Conservation (phyloP, 2,888 invertebrate genomes). For the Clusia tigrina region DNA sequence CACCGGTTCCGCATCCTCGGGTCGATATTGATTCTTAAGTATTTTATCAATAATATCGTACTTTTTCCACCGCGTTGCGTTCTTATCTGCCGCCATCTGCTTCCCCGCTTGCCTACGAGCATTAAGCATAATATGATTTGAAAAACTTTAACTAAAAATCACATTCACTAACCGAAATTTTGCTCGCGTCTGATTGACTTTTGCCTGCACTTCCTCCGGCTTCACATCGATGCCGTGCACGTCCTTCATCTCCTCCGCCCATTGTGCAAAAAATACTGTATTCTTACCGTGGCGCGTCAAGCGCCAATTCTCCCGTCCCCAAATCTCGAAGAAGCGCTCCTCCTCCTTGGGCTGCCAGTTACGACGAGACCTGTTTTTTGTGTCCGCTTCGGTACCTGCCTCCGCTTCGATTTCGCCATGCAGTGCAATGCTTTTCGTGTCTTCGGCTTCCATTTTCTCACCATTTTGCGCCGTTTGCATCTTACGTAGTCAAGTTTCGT, state of each 20-base stretch:
- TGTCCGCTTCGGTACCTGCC: conserved; percentile 32
- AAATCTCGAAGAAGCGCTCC: conserved; percentile 56
- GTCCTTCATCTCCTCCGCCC: conserved; percentile 53
- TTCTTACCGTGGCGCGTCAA: conserved; percentile 56
- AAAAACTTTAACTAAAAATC: background rate
- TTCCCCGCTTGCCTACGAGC: conserved; percentile 48
- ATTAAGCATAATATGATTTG: background rate
- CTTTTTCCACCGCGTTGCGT: conserved; percentile 51
- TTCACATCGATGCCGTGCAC: conserved; percentile 53
- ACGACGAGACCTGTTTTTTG: conserved; percentile 49
- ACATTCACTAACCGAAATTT: conserved; percentile 50
- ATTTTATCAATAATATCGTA: conserved; percentile 52
- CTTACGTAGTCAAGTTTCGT: background rate
- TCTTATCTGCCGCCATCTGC: conserved; percentile 42
- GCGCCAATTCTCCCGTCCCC: conserved; percentile 58
- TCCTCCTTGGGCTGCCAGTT: conserved; percentile 59
- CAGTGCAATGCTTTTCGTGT: conserved; percentile 28
- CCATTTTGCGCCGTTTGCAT: background rate
- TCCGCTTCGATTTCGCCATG: conserved; percentile 31
- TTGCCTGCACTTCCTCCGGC: conserved; percentile 56
- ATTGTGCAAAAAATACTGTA: conserved; percentile 52
- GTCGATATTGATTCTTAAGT: conserved; percentile 53
- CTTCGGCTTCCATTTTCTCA: conserved; percentile 33
- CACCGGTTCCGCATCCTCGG: conserved; percentile 56
- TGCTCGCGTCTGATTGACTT: conserved; percentile 58